Evolutionary conservation across 2,888 invertebrate species (phyloP).

Genomic region (Tenthredo mesomela): DNA sequence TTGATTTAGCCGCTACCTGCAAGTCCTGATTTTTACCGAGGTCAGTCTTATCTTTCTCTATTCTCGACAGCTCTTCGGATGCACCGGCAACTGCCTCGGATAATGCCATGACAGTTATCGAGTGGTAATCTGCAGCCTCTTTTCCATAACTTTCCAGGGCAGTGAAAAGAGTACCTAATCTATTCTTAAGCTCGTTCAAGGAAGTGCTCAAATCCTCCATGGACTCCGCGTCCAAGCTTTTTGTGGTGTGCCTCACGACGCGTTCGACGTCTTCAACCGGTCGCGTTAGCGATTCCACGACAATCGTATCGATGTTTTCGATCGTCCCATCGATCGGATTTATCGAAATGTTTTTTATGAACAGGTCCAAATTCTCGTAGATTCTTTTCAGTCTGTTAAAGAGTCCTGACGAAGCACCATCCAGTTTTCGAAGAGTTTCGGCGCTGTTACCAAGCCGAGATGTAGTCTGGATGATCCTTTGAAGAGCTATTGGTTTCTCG

Average conservation of each 20-base stretch:
- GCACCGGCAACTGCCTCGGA: slow-evolving; percentile 63
- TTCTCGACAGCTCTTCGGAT: slow-evolving; percentile 61
- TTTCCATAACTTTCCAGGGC: slow-evolving; percentile 71
- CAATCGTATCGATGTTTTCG: slow-evolving; percentile 71
- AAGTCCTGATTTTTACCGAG: slow-evolving; percentile 58
- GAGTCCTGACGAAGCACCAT: slow-evolving; percentile 47
- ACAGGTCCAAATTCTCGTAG: slow-evolving; percentile 59
- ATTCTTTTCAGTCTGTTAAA: slow-evolving; percentile 57
- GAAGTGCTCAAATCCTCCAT: slow-evolving; percentile 62
- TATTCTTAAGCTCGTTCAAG: slow-evolving; percentile 67
- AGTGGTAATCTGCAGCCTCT: slow-evolving; percentile 65
- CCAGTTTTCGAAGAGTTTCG: slow-evolving; percentile 38
- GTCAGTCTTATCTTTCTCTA: slow-evolving; percentile 55
- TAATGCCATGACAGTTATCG: slow-evolving; percentile 66
- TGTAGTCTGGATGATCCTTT: slow-evolving; percentile 68
- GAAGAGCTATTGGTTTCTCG: slow-evolving; percentile 70
- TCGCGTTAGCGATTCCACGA: slow-evolving; percentile 71
- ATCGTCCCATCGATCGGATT: slow-evolving; percentile 57
- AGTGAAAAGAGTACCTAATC: slow-evolving; percentile 67
- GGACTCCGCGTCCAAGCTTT: slow-evolving; percentile 54
- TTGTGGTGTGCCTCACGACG: slow-evolving; percentile 59
- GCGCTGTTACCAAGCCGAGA: slow-evolving; percentile 61
- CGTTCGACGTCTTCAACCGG: slow-evolving; percentile 69
- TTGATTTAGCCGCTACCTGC: slow-evolving; percentile 49
- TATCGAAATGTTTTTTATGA: slow-evolving; percentile 56